Conservation (phyloP, 2,797 vertebrate species). For the Gadopsis bispinosus region DNA sequence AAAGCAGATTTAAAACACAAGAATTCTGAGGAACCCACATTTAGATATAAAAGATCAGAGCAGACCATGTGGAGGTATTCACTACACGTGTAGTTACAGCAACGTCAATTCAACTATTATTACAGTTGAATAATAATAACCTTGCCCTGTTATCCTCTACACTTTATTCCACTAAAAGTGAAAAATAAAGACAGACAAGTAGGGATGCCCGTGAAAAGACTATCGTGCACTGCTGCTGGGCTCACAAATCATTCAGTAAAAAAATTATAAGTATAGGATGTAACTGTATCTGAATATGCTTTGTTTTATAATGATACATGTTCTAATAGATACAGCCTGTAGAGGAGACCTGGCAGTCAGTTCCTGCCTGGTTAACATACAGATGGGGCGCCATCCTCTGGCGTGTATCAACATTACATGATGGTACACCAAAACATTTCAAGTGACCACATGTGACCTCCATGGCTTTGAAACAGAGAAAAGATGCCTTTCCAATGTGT, state of each 20-base stretch:
- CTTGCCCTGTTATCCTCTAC: neutral
- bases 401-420: slow-evolving; percentile 55
- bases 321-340: slow-evolving; percentile 17
- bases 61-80: slow-evolving; percentile 18
- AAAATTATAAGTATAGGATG: neutral
- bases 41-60: slow-evolving; percentile 41
- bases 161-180: neutral
- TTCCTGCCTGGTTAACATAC: slow-evolving; percentile 49
- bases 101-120: neutral
- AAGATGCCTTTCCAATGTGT: slow-evolving; percentile 64
- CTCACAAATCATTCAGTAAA: neutral
- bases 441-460: slow-evolving; percentile 74
- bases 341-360: neutral
- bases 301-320: slow-evolving; percentile 11
- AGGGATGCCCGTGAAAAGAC: neutral
- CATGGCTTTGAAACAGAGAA: slow-evolving; percentile 65
- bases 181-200: slow-evolving; percentile 9
- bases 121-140: slow-evolving; percentile 16
- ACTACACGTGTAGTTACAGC: neutral
- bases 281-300: neutral
- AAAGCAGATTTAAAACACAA: slow-evolving; percentile 41
- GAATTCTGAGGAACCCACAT: slow-evolving; percentile 40
- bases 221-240: neutral
- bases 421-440: slow-evolving; percentile 48
- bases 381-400: slow-evolving; percentile 79